Base-by-base conservation (phyloP, 1,140 invertebrate genomes). In the Bombus terrestris region DNA sequence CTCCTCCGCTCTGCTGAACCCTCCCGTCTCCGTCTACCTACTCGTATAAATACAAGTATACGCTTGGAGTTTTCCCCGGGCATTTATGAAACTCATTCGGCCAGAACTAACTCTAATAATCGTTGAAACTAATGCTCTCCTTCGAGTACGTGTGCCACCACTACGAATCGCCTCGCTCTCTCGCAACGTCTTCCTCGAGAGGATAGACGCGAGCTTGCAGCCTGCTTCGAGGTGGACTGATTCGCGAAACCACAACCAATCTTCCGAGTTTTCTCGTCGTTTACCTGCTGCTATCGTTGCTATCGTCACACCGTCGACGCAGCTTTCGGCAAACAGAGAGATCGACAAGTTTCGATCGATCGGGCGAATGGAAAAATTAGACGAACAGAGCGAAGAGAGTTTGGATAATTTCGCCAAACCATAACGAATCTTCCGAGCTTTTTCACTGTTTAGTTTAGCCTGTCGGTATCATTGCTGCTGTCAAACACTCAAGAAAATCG, bases 51-150 rank as follows among this genome's bases (percentile, higher is more conserved):
- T 93, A 94, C 91, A 83, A 91, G 87, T 92, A 91, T 92, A 90
- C 85, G 85, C 79, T 57, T 74, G 39, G 92, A 93, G 92, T 92
- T 91, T 90, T 87, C 93, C 87, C 80, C 89, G 89, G 85, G 93
- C 93, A 93, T 94, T 95, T 94, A 93, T 93, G 92, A 92, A 94
- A 95, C 94, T 94, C 94, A 91, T 92, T 94, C 94, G 91, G 89
- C 91, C 91, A 94, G 94, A 95, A 94, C 94, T 93, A 95, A 95
- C 92, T 94, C 93, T 93, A 95, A 95, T 95, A 95, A 95, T 94
- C 94, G 94, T 95, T 94, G 89, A 93, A 94, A 95, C 94, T 94
- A 95, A 95, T 95, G 93, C 92, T 81, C 85, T 86, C 80, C 88
- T 88, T 92, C 83, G 84, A 89, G 80, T 85, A 87, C 86, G 88